These are phyloP conservation scores for Nemotelus nigrinus DNA, from an alignment of 2,888 invertebrate genomes.

Conservation along the genomic window DNA sequence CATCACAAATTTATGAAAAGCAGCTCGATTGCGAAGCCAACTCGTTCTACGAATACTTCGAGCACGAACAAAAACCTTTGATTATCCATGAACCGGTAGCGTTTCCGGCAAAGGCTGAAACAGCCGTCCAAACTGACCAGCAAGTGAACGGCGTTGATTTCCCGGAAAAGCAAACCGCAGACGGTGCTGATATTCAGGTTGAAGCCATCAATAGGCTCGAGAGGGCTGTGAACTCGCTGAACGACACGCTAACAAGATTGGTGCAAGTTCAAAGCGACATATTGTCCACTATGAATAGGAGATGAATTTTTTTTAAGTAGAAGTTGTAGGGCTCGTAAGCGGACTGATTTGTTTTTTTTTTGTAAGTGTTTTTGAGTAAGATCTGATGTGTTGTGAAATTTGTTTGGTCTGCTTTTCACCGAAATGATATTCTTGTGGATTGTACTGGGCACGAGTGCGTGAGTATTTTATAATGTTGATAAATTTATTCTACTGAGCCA, in stretches of 20 bases:
- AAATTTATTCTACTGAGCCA: no score
- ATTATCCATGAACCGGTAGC: conserved; percentile 1
- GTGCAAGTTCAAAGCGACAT: conserved; percentile 33
- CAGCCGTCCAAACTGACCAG: conserved; percentile 4
- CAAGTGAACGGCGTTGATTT: not conserved
- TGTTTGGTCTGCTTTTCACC: no score
- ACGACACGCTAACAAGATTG: conserved; percentile 29
- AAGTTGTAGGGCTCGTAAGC: no score
- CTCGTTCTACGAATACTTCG: conserved; percentile 29
- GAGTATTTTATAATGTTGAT: no score
- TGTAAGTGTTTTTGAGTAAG: no score
- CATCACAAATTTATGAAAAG: conserved; percentile 24
- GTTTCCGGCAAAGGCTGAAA: not conserved
- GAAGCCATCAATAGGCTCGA: conserved; percentile 21
- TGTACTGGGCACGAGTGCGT: no score
- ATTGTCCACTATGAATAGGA: conserved; percentile 22
- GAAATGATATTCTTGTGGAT: no score
- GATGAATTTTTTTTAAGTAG: not conserved
- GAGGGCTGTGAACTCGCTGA: conserved; percentile 33
- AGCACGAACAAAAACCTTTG: conserved; percentile 24
- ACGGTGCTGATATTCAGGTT: conserved; percentile 9
- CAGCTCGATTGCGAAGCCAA: conserved; percentile 30
- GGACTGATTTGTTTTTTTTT: no score
- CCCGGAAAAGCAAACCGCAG: not conserved
- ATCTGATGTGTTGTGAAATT: no score